These are phyloP conservation scores for Chaitophorus viminalis DNA, from an alignment of 2,888 invertebrate genomes.

Conservation along the genomic window DNA sequence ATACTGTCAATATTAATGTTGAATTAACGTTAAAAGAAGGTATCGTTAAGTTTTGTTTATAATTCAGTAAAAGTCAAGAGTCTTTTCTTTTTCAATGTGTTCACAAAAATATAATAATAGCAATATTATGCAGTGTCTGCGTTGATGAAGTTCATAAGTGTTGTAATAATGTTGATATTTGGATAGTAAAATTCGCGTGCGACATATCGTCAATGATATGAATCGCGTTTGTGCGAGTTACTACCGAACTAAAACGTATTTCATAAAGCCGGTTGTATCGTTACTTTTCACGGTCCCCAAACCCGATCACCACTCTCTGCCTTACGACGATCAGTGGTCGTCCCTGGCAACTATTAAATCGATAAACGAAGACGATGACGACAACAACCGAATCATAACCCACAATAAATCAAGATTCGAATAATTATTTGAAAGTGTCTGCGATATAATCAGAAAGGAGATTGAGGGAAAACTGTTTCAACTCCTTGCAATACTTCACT, in stretches of 20 bases:
- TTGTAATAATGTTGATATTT: neutral
- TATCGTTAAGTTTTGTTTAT: too few species aligned
- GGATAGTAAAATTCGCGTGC: neutral
- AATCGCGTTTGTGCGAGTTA: neutral
- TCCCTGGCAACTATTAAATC: slow-evolving; percentile 2
- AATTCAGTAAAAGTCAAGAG: too few species aligned
- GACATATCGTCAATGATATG: neutral
- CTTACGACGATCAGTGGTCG: neutral
- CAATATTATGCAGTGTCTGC: neutral
- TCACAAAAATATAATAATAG: neutral
- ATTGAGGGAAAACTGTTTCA: too few species aligned
- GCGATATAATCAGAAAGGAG: too few species aligned
- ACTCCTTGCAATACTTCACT: too few species aligned
- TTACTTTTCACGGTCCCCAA: neutral
- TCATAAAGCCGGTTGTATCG: neutral
- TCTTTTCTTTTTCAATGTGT: neutral
- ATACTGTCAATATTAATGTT: too few species aligned
- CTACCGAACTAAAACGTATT: neutral
- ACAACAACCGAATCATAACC: neutral
- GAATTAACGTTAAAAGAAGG: too few species aligned
- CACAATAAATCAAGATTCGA: neutral
- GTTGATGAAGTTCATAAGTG: neutral
- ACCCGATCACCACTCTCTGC: neutral
- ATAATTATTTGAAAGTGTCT: too few species aligned
- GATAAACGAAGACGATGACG: slow-evolving; percentile 13